Percentiles rank a stretch among this genome's conserved stretches.
Conservation (phyloP, 2,888 invertebrate species). For the Macrosiphum euphorbiae region DNA sequence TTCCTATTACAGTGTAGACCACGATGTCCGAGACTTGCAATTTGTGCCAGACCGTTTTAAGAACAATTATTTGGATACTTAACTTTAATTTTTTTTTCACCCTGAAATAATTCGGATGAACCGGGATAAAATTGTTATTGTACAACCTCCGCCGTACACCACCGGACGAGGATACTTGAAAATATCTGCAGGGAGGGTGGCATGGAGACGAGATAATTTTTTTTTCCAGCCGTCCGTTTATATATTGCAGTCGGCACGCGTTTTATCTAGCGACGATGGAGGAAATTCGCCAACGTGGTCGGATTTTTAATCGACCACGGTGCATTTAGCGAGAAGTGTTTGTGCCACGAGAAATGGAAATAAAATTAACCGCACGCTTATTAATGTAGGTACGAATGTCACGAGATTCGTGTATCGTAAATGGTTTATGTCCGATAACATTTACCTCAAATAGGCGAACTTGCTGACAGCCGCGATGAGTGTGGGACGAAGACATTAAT, state of each 20-base stretch:
- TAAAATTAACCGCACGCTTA: conserved; percentile 16
- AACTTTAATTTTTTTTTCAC: neutral
- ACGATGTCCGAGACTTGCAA: neutral
- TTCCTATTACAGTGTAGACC: neutral
- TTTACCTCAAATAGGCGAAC: conserved; percentile 2
- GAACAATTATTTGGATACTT: neutral
- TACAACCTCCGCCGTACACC: neutral
- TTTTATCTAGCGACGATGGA: neutral
- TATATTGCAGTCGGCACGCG: neutral
- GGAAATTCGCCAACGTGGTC: neutral
- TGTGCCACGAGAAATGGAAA: neutral
- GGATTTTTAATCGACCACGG: neutral
- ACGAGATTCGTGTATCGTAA: conserved; percentile 10
- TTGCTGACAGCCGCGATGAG: neutral
- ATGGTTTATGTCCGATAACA: conserved; percentile 19
- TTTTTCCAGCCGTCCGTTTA: neutral
- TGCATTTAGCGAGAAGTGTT: neutral
- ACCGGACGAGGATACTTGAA: neutral
- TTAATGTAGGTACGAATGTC: neutral
- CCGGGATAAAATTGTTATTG: neutral
- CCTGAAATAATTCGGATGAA: neutral
- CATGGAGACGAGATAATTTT: neutral
- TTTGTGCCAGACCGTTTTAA: neutral
- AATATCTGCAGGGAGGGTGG: neutral
- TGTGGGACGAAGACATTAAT: neutral